These are phyloP conservation scores for Emydoidea blandingii DNA, from an alignment of 2,797 vertebrate genomes.

Conservation along the genomic window DNA sequence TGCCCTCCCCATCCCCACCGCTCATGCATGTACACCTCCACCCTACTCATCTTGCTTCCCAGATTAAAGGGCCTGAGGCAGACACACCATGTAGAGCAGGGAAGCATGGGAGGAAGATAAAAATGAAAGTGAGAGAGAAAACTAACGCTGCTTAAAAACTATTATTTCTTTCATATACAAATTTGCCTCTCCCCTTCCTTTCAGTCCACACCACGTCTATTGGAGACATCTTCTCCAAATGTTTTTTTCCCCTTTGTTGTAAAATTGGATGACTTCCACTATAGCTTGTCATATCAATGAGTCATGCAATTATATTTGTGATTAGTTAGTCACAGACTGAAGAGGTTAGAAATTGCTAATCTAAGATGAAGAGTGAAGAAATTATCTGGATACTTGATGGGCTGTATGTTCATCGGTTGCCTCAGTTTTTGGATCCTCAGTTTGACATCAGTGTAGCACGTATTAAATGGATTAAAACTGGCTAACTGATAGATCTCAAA, in stretches of 20 bases:
- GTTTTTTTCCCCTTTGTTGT: neutral
- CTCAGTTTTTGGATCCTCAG: neutral
- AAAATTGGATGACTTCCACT: constrained; percentile 3
- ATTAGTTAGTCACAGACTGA: neutral
- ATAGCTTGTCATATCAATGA: neutral
- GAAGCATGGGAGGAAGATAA: neutral
- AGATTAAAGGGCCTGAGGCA: neutral
- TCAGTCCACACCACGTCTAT: neutral
- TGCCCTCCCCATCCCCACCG: neutral
- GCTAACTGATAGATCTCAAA: neutral
- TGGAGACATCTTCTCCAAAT: neutral
- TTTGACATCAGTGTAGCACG: neutral
- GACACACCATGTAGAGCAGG: neutral
- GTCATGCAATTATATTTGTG: constrained; percentile 11
- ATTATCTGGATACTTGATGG: neutral
- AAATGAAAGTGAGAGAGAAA: neutral
- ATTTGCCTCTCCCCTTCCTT: neutral
- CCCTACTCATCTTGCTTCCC: neutral
- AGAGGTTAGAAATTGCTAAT: neutral
- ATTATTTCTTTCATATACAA: neutral
- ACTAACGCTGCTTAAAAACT: neutral
- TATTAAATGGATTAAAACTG: neutral
- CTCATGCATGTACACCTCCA: neutral
- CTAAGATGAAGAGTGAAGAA: neutral
- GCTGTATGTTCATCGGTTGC: neutral